A percentile compares a stretch with the other conserved stretches of the same genome.
These are phyloP conservation scores for Eolophus roseicapilla DNA, from an alignment of 2,113 vertebrate genomes.

Conservation along the genomic window DNA sequence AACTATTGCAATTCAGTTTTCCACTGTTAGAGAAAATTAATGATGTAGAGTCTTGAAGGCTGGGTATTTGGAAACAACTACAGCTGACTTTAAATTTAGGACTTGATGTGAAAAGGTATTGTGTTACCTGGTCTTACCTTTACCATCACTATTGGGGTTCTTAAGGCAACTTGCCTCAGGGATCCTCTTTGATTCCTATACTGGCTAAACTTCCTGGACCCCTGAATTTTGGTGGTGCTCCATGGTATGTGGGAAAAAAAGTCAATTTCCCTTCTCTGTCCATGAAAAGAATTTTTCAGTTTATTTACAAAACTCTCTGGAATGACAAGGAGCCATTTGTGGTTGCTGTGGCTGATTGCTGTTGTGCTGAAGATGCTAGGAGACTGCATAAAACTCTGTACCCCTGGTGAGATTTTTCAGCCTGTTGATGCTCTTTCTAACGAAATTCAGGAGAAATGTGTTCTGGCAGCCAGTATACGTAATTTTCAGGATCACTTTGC, in stretches of 20 bases:
- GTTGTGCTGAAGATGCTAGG: conserved; percentile 64
- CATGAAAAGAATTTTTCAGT: conserved; percentile 67
- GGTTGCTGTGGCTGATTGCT: conserved; percentile 74
- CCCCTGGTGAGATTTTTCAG: conserved; percentile 38
- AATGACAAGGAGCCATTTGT: conserved; percentile 76
- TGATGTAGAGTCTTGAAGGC: background rate
- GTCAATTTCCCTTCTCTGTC: conserved; percentile 33
- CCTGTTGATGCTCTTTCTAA: conserved; percentile 32
- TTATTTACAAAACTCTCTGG: conserved; percentile 79
- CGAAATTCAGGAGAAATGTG: background rate
- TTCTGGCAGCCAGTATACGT: conserved; percentile 16
- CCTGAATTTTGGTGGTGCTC: conserved; percentile 19
- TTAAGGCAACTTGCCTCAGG: background rate
- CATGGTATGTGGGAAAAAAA: conserved; percentile 18
- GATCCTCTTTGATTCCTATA: background rate
- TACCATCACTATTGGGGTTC: background rate
- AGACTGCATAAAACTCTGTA: conserved; percentile 62
- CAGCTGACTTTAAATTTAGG: background rate
- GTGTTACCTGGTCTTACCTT: background rate
- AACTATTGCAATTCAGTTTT: background rate
- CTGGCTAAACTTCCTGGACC: conserved; percentile 41
- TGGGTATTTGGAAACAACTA: background rate
- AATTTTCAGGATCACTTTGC: conserved; percentile 25
- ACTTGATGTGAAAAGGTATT: background rate
- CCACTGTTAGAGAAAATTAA: background rate